Conservation (phyloP, 2,888 invertebrate species). For the Rhopalosiphum nymphaeae region DNA sequence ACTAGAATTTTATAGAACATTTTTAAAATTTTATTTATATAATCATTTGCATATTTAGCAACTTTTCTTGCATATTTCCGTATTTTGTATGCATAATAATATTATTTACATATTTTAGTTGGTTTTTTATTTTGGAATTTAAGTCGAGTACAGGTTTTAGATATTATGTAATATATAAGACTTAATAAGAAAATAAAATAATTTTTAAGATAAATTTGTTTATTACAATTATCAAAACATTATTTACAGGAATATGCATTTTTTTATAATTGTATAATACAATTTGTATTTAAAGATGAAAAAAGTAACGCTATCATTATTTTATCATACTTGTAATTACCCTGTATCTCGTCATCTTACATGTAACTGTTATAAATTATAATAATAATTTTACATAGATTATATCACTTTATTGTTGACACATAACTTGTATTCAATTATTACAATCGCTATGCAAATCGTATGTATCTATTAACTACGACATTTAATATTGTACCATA, state of each 20-base stretch:
- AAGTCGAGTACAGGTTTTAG: not conserved
- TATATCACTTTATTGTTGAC: not conserved
- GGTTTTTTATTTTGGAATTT: not conserved
- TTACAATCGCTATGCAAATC: not conserved
- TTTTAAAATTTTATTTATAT: not conserved
- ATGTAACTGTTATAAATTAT: not conserved
- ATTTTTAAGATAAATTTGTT: not conserved
- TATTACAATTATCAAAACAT: not conserved
- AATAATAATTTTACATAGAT: conserved; percentile 9
- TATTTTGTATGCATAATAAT: not conserved
- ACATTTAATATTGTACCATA: not conserved
- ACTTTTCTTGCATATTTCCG: not conserved
- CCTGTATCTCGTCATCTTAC: not conserved
- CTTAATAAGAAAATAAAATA: not conserved
- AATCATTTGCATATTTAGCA: not conserved
- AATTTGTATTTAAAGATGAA: not conserved
- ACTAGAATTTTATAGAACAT: not conserved
- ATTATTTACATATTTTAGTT: not conserved
- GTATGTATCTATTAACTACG: not conserved
- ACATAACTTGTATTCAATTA: not conserved
- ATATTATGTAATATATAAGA: not conserved
- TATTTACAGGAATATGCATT: not conserved
- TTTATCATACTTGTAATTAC: not conserved
- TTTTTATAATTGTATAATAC: too few species aligned
- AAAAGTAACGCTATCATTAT: not conserved